Base-by-base conservation (phyloP, 2,888 invertebrate species). In the Eilema sororculum region DNA sequence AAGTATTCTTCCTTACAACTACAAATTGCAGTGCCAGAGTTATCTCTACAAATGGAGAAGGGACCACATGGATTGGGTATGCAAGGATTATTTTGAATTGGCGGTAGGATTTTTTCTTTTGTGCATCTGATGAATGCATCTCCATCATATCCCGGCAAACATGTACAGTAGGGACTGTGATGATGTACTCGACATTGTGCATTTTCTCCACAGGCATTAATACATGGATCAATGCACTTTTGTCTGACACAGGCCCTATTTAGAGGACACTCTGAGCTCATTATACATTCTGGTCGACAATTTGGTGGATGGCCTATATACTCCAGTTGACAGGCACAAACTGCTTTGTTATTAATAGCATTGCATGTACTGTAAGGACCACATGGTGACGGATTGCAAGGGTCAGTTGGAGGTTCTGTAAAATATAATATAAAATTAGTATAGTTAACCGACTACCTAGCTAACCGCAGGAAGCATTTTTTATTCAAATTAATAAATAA, bases 221-320 rank as follows among this genome's bases (percentile, higher is more conserved):
- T 95, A 83, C 98, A 98, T n/a, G 98, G 98, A 91, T 98, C 97
- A 64, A 96, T 93, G 87, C 98, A 98, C 89, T 97, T 97, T 83
- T 97, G 96, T 79, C 96, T 97, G 22, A 97, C 96, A 85, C 98
- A 98, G 20, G 98, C 97, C 88, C 96, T 97, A 73, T 96, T 96
- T 46, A 97, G 95, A n/a, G 97, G 95, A 92, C 98, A 98, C 85
- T 98, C 98, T 0, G 97, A 96, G 80, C 97, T 98, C 77, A 97
- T 96, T 13, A 97, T 95, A 88, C 98, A 98, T 93, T 98, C 98
- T 0, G 98, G 97, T 80, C 97, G 95, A 85, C 98, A 98, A 57
- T 97, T 96, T 46, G 97, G 97, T 73, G 98, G 98, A 84, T 96
- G 96, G 22, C 98, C 98, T 56, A 96, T 94, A 83, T 97, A 97